Conservation (phyloP, 2,797 vertebrate species). For the Otus scops region DNA sequence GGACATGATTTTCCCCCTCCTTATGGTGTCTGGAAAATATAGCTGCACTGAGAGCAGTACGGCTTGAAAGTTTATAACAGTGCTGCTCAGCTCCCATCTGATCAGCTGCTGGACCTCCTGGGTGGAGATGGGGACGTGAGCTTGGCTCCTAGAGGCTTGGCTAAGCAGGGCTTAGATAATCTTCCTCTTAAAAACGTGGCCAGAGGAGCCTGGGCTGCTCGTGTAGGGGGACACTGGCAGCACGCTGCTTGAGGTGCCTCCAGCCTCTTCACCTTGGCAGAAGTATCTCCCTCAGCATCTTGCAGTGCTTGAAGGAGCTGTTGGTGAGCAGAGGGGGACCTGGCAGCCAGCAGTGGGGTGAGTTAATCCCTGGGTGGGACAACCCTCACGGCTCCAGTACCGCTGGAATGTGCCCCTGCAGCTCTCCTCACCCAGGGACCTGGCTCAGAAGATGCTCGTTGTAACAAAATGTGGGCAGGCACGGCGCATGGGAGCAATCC, state of each 20-base stretch:
- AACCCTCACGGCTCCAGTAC: accelerated
- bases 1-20: too few species aligned
- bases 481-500: accelerated
- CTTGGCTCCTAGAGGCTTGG: background rate
- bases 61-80: background rate
- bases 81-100: background rate
- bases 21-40: background rate
- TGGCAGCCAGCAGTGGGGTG: background rate
- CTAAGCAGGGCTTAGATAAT: background rate
- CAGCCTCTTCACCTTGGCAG: background rate
- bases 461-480: accelerated
- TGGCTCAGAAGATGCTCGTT: accelerated
- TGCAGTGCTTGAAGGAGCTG: background rate
- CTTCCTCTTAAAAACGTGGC: accelerated
- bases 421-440: accelerated
- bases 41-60: background rate
- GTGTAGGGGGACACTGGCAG: accelerated
- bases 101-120: background rate
- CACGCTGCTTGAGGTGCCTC: background rate
- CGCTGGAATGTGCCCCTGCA: background rate
- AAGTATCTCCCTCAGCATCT: background rate
- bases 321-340: background rate
- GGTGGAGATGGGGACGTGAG: background rate
- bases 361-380: too few species aligned
- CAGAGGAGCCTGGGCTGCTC: background rate